Evolutionary conservation across 2,888 invertebrate genomes (phyloP), one percentile per base, ranked within the genome.

Genomic region (Monochamus alternatus): DNA sequence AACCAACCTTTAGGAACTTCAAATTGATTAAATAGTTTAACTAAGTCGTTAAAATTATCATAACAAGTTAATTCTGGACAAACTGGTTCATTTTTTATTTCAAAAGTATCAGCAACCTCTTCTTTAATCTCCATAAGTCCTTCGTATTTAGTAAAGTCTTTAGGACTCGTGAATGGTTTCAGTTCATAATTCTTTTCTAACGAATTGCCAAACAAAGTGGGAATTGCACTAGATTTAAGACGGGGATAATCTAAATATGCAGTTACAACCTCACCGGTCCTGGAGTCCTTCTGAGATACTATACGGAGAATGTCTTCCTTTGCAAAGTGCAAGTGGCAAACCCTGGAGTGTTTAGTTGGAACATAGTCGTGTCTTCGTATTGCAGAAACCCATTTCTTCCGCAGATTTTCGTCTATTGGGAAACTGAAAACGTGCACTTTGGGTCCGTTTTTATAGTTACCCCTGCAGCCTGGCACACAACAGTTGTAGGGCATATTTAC

Each of bases 401-500:
- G 12, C 30, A 51, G n/a, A 30, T 3, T 65, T 47, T n/a, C 65
- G 14, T 65, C 65, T 12, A 4, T 51, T 22, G 65, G 51, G 5
- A 65, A 65, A 65, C 65, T 8, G 14, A 65, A 65, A 47, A 31
- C 30, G 30, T 51, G 65, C 22, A 65, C 65, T 51, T 65, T 65
- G 4, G 65, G 65, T 30, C 65, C 65, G 5, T 51, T 65, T 65
- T 30, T 8, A 30, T 47, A 47, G 14, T 65, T 65, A 9, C 65
- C 65, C 3, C 9, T 22, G 47, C 65, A 65, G 4, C 47, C 8
- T 9, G 65, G 51, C 5, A 65, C 65, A 31, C 65, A 65, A 44
- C 65, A 65, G 22, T 22, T 30, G 14, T 51, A 7, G 7, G 65
- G 65, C 65, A 65, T 65, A 8, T 32, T 31, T 31, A 8, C 32